phyloP scores from a whole-genome alignment of 2,797 vertebrate genomes.

The Semotilus atromaculatus region DNA sequence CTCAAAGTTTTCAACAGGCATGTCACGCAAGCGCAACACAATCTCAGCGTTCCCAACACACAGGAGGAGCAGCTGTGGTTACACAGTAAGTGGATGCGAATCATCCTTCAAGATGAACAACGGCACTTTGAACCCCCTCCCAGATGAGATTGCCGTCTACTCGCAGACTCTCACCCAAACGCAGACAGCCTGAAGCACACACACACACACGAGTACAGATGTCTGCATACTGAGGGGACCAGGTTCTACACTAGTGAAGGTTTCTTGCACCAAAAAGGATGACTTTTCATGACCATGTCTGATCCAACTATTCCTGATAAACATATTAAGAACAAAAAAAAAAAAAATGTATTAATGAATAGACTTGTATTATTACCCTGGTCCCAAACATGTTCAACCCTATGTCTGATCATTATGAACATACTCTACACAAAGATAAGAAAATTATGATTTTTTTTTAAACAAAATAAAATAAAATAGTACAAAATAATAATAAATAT shows the following conservation, averaged over 20 bases:
- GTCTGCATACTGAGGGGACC: not conserved
- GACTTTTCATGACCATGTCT: not conserved
- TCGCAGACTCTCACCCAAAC: not conserved
- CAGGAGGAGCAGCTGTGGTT: not conserved
- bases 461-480: not conserved
- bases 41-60: conserved; percentile 11
- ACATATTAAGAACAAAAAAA: not conserved
- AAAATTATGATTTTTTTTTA: not conserved
- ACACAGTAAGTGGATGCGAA: too few relatives aligned
- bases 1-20: conserved; percentile 24
- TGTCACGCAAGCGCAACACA: conserved; percentile 23
- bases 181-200: not conserved
- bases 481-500: not conserved
- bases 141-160: not conserved
- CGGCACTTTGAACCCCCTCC: conserved; percentile 2
- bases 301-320: not conserved
- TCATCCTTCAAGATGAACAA: conserved; percentile 9
- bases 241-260: not conserved
- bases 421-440: not conserved
- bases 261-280: not conserved
- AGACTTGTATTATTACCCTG: not conserved
- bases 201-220: not conserved
- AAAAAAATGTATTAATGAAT: not conserved
- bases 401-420: not conserved
- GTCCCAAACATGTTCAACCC: not conserved